phyloP scores from a whole-genome alignment of 2,113 vertebrate species.

The Salvelinus alpinus region DNA sequence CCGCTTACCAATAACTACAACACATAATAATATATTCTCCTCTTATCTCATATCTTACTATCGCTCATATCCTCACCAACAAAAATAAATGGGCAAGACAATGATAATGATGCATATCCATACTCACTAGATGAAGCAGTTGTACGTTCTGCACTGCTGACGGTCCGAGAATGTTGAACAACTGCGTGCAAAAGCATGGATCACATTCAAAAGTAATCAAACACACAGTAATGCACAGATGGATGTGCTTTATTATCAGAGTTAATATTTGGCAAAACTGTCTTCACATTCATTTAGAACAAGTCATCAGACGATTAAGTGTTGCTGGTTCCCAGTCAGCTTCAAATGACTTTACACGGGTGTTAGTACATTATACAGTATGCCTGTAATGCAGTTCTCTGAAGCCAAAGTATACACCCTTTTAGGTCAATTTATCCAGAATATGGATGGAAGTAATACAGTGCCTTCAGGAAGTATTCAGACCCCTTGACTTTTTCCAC shows the following conservation, averaged over 20 bases:
- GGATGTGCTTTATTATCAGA: conserved; percentile 53
- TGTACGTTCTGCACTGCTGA: neutral
- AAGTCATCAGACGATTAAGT: neutral
- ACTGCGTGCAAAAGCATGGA: conserved; percentile 54
- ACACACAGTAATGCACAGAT: conserved; percentile 52
- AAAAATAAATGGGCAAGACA: no score
- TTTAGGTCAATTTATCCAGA: conserved; percentile 47
- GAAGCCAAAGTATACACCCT: conserved; percentile 53
- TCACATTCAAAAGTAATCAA: conserved; percentile 36
- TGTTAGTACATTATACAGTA: conserved; percentile 55
- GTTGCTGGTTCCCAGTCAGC: conserved; percentile 53
- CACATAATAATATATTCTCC: no score
- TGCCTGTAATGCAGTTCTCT: conserved; percentile 45
- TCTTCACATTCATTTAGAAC: neutral
- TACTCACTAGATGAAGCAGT: no score
- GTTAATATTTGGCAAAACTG: conserved; percentile 53
- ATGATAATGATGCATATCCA: no score
- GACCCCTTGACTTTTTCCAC: no score
- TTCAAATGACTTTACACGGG: conserved; percentile 40
- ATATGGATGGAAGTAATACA: no score
- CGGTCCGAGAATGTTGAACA: neutral
- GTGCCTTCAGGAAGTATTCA: no score
- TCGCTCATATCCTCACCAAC: no score
- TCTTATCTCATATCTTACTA: no score
- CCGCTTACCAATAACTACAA: no score